Percentiles rank a stretch among this genome's conserved stretches.
phyloP scores from a whole-genome alignment of 30 jellyfish, hydroid and myxozoan species.

The Catostylus mosaicus region DNA sequence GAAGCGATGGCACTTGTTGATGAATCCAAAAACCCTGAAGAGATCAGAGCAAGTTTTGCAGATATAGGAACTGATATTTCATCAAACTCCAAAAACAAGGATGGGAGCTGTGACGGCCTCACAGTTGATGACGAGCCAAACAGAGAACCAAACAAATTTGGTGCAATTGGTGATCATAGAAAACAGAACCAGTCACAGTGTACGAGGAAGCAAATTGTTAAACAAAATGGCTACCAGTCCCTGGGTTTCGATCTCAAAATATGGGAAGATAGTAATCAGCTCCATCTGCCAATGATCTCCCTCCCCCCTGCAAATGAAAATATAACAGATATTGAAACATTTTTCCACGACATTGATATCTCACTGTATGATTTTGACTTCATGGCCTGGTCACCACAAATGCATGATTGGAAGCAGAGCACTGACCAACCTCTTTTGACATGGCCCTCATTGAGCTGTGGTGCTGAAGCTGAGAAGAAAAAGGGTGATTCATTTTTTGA shows the following conservation, averaged over 20 bases:
- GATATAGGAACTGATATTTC: conserved; percentile 67
- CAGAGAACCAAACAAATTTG: conserved; percentile 72
- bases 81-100: conserved; percentile 7
- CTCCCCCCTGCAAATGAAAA: conserved; percentile 56
- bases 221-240: conserved; percentile 11
- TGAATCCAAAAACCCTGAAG: conserved; percentile 61
- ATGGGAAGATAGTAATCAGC: conserved; percentile 65
- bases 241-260: conserved; percentile 31
- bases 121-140: conserved; percentile 16
- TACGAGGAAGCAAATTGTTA: conserved; percentile 13
- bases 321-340: conserved; percentile 59
- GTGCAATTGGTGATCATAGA: conserved; percentile 95
- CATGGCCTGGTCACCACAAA: conserved; percentile 61
- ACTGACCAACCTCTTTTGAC: conserved; percentile 53
- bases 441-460: conserved; percentile 75
- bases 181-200: conserved; percentile 40
- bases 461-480: conserved; percentile 76
- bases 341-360: conserved; percentile 84
- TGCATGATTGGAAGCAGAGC: conserved; percentile 59
- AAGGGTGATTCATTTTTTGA: conserved; percentile 89
- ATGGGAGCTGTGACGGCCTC: conserved; percentile 2
- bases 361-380: conserved; percentile 85
- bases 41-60: conserved; percentile 74
- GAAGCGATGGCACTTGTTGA: conserved; percentile 53
- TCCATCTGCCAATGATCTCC: conserved; percentile 31